Conservation (phyloP, 2,113 vertebrate genomes). For the Trachemys scripta region DNA sequence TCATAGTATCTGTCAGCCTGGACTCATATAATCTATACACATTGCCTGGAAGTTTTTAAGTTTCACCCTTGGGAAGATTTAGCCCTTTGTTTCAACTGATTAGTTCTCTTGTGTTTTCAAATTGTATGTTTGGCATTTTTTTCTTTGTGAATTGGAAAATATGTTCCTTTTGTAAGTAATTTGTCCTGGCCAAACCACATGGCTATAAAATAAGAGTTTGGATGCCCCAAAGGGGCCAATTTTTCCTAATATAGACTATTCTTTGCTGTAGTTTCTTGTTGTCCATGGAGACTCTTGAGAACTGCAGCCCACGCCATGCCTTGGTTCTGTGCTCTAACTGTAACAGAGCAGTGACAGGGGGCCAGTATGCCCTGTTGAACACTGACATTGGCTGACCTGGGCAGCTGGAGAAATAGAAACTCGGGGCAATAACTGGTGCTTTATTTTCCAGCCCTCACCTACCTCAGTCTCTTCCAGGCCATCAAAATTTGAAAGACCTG, state of each 20-base stretch:
- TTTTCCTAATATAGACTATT: slow-evolving; percentile 18
- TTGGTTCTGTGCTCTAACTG: background rate
- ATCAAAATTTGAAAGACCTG: background rate
- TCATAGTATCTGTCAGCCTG: background rate
- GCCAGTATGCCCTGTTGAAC: background rate
- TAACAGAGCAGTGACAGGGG: background rate
- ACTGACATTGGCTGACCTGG: background rate
- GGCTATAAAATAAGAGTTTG: slow-evolving; percentile 24
- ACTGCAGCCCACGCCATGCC: background rate
- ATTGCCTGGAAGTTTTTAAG: background rate
- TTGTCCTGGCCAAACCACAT: background rate
- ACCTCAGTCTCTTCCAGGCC: background rate
- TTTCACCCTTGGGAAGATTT: background rate
- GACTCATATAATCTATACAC: background rate
- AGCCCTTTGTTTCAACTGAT: background rate
- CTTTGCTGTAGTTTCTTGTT: background rate
- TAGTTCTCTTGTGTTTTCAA: background rate
- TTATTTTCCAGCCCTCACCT: background rate
- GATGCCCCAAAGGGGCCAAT: slow-evolving; percentile 41
- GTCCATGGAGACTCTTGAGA: background rate
- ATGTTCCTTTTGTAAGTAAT: slow-evolving; percentile 4
- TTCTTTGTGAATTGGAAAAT: background rate
- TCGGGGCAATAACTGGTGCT: slow-evolving; percentile 10
- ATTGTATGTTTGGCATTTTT: background rate
- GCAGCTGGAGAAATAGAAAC: slow-evolving; percentile 5